A percentile compares a stretch with the other conserved stretches of the same genome.
These are phyloP conservation scores for Laothoe populi DNA, from an alignment of 2,888 invertebrate genomes.

Conservation along the genomic window DNA sequence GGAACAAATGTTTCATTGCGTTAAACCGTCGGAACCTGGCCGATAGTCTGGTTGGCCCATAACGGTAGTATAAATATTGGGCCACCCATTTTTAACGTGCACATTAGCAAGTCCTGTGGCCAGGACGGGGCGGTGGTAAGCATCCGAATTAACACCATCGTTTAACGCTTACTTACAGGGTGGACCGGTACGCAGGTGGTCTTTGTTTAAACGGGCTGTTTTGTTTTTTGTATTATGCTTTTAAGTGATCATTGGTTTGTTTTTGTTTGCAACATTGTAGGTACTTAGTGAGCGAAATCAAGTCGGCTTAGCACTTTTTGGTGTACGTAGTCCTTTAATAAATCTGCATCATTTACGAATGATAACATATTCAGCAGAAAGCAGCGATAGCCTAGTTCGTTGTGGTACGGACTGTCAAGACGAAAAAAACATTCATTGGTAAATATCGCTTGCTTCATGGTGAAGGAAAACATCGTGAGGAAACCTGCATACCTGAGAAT, in stretches of 20 bases:
- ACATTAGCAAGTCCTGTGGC: constrained; percentile 57
- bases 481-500: too few species aligned
- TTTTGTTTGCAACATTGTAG: constrained; percentile 3
- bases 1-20: too few species aligned
- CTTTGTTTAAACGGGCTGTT: constrained; percentile 70
- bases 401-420: too few species aligned
- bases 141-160: constrained; percentile 71
- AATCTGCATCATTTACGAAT: too few species aligned
- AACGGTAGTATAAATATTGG: constrained; percentile 56
- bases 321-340: too few species aligned
- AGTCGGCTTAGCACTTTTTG: not conserved
- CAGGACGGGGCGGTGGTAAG: constrained; percentile 52
- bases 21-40: not conserved
- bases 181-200: constrained; percentile 71
- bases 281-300: not conserved
- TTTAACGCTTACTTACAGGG: constrained; percentile 74
- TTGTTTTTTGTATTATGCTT: constrained; percentile 38
- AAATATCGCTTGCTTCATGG: too few species aligned
- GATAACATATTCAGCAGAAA: too few species aligned
- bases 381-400: too few species aligned
- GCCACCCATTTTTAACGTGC: constrained; percentile 61
- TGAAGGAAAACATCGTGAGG: too few species aligned
- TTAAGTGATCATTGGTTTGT: constrained; percentile 32
- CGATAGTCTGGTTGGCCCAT: not conserved
- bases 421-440: too few species aligned